Evolutionary conservation across 2,113 vertebrate genomes (phyloP).

Genomic region (Hippocampus zosterae): DNA sequence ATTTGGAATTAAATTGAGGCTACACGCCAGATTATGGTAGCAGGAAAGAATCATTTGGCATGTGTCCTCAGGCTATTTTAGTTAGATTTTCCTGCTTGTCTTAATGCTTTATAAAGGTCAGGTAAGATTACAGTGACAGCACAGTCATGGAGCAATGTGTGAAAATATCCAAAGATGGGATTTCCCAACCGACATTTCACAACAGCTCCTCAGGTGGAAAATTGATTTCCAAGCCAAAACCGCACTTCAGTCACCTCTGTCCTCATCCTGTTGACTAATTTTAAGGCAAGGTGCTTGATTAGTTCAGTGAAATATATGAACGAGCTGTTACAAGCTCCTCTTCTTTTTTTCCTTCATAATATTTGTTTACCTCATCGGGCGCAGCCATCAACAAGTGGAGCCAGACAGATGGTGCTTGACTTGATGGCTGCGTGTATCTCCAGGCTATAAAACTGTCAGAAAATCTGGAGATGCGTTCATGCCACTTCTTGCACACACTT

Average conservation of each 20-base stretch:
- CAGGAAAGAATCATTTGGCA: conserved; percentile 63
- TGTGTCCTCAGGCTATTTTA: conserved; percentile 64
- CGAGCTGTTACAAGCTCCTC: conserved; percentile 30
- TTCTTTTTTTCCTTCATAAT: background rate
- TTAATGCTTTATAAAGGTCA: conserved; percentile 4
- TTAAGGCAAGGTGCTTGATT: conserved; percentile 7
- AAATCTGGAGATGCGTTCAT: conserved; percentile 65
- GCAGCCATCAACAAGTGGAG: conserved; percentile 34
- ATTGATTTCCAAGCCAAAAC: conserved; percentile 24
- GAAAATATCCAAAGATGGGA: conserved; percentile 47
- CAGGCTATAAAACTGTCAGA: conserved; percentile 66
- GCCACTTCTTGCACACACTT: conserved; percentile 72
- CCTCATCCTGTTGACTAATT: conserved; percentile 11
- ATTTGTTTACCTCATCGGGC: conserved; percentile 57
- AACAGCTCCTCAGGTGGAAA: conserved; percentile 49
- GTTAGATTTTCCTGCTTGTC: conserved; percentile 48
- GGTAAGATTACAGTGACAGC: conserved; percentile 10
- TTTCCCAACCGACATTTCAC: conserved; percentile 42
- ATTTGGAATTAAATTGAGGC: conserved; percentile 9
- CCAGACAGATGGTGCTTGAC: conserved; percentile 64
- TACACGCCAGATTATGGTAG: conserved; percentile 24
- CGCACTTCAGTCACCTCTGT: conserved; percentile 48
- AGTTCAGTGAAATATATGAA: conserved; percentile 12
- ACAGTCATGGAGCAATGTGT: conserved; percentile 25
- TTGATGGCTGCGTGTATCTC: conserved; percentile 68